A percentile compares a stretch with the other conserved stretches of the same genome.
phyloP scores from a whole-genome alignment of 2,888 invertebrate genomes.

The Chrysolina americana region DNA sequence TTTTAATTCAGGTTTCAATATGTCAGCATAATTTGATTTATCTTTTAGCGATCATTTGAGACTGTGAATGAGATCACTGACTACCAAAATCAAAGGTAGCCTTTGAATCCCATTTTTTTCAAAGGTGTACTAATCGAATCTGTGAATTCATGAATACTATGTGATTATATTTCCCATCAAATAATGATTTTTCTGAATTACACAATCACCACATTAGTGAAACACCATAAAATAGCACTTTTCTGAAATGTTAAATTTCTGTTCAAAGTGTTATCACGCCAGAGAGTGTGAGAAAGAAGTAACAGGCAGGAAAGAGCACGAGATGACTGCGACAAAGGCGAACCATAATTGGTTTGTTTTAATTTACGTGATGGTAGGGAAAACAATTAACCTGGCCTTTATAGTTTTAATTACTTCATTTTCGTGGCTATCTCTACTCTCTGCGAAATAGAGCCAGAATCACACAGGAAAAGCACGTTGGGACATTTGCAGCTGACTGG shows the following conservation, averaged over 20 bases:
- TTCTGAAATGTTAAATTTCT: constrained; percentile 40
- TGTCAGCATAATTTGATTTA: no score
- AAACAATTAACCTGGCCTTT: constrained; percentile 81
- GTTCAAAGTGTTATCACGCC: constrained; percentile 32
- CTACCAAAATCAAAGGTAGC: no score
- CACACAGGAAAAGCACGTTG: constrained; percentile 52
- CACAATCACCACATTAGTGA: constrained; percentile 1
- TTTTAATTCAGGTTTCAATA: no score
- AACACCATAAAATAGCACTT: constrained; percentile 21
- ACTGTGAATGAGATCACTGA: no score
- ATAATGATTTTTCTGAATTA: neutral
- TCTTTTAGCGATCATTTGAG: no score
- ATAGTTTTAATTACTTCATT: constrained; percentile 85
- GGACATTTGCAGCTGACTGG: constrained; percentile 4
- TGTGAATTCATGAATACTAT: neutral
- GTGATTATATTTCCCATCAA: neutral
- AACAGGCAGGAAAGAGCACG: constrained; percentile 49
- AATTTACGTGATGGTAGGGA: constrained; percentile 71
- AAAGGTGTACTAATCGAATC: neutral
- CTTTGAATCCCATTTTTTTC: no score
- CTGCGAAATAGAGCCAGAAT: constrained; percentile 64
- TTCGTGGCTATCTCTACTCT: constrained; percentile 73
- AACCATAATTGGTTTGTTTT: constrained; percentile 70
- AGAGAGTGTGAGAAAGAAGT: constrained; percentile 43
- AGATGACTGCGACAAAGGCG: constrained; percentile 64